Evolutionary conservation across 1,140 invertebrate genomes (phyloP), one percentile per base, ranked within the genome.

Genomic region (Notospermus geniculatus): DNA sequence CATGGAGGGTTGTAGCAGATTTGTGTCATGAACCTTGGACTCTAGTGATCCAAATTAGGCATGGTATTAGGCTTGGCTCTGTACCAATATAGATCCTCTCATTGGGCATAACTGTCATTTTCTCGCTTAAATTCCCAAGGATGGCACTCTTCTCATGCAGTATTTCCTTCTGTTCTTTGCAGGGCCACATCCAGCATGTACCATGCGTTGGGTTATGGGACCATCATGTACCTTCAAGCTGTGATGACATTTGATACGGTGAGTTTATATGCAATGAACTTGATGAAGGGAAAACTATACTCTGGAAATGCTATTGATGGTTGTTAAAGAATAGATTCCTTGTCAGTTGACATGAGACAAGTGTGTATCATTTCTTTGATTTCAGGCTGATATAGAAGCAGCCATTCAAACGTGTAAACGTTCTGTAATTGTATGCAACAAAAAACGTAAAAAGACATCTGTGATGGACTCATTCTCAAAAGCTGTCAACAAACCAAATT

Each of bases 211-310:
- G 93, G 93, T 0, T 87, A 89, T 65, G 87, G 90, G 1, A 91
- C 93, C 17, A 94, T 98, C 75, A 83, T 90, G 64, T 97, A 92
- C 75, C 85, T 97, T 5, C 92, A 96, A 78, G 94, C 94, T 0
- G 88, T 95, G 67, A 86, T 98, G 72, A 97, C 94, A 0, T 92
- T 96, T 77, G 93, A 97, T 77, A 85, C 86, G 78, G 89, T 90
- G 82, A 83, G 80, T 79, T 50, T n/a, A n/a, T 4, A 36, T 15
- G 15, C 5, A 36, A 36, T 4, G 15, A n/a, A n/a, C n/a, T n/a
- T n/a, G n/a, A n/a, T n/a, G n/a, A n/a, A n/a, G n/a, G n/a, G n/a
- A n/a, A n/a, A n/a, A n/a, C n/a, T n/a, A n/a, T n/a, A n/a, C n/a
- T n/a, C n/a, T n/a, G n/a, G n/a, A n/a, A n/a, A n/a, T n/a, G n/a